phyloP scores from a whole-genome alignment of 1,140 invertebrate genomes.

The Danaus plexippus region DNA sequence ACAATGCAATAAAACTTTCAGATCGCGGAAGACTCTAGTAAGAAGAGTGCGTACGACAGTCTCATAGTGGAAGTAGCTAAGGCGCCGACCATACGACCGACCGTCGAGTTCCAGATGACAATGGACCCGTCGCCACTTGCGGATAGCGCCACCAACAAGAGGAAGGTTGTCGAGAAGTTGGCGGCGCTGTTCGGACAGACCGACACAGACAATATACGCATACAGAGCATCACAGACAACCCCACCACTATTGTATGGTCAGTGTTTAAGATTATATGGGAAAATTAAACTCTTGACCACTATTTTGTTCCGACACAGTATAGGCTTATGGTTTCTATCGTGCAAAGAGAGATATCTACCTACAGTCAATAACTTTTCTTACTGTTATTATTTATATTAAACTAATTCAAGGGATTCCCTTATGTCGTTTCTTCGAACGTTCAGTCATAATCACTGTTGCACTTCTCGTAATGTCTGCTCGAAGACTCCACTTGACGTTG shows the following conservation, averaged over 20 bases:
- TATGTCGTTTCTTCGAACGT: too few species aligned
- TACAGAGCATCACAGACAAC: slow-evolving; percentile 75
- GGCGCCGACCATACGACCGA: slow-evolving; percentile 69
- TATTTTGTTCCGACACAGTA: too few species aligned
- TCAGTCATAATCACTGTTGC: too few species aligned
- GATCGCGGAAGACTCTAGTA: slow-evolving; percentile 78
- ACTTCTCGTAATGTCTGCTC: too few species aligned
- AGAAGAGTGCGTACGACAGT: slow-evolving; percentile 81
- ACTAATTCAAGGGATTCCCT: too few species aligned
- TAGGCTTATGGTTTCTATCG: too few species aligned
- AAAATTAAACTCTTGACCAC: too few species aligned
- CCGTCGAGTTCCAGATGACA: slow-evolving; percentile 82
- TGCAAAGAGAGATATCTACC: too few species aligned
- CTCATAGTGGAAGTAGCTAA: slow-evolving; percentile 82
- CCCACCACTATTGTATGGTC: slow-evolving; percentile 82
- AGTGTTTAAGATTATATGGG: slow-evolving; percentile 7
- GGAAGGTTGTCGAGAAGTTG: slow-evolving; percentile 85
- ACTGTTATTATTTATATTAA: too few species aligned
- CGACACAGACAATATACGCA: slow-evolving; percentile 79
- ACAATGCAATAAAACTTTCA: slow-evolving; percentile 19
- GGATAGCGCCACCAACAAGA: slow-evolving; percentile 77
- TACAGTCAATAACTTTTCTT: too few species aligned
- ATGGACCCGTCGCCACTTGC: slow-evolving; percentile 84
- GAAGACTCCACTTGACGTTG: too few species aligned
- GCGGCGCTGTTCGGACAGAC: slow-evolving; percentile 82